Evolutionary conservation across 2,797 vertebrate species (phyloP), one percentile per base, ranked within the genome.

Genomic region (Pitangus sulphuratus): DNA sequence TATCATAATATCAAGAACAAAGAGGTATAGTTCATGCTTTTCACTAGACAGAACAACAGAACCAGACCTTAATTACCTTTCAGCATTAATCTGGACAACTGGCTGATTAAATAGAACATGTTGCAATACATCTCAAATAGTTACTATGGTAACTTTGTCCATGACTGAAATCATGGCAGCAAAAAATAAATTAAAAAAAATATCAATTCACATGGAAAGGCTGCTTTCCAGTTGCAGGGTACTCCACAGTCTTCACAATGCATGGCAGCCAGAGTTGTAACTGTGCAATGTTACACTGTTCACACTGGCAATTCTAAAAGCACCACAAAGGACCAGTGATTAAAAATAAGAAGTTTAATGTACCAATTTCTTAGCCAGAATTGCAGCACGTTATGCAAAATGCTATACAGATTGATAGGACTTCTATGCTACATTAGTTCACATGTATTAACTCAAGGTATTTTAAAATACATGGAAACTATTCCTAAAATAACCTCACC

Each of bases 81-180:
- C 76, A 35, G 39, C 50, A 71, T 75, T 69, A 86, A 93, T 69
- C 78, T 69, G 50, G 83, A 81, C n/a, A 90, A 84, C 42, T 78
- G 53, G 37, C 16, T 91, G 57, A 91, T 84, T 91, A 84, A 93
- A 82, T 26, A 87, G 74, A 93, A 58, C 76, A 65, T 56, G 70
- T 26, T 81, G 44, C 31, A 90, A 90, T 37, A 86, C 31, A 84
- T 51, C 75, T 82, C 54, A 64, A 87, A 71, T 5, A 94, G 79
- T 91, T 93, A 87, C 88, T 83, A 75, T 44, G 92, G 93, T 68
- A 93, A 95, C 85, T 92, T 86, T 54, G 50, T 47, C 62, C 65
- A 75, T 6, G n/a, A 89, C 65, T 58, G 68, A 88, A 91, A 57
- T 48, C 53, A 89, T 42, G 91, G 31, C 31, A 85, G n/a, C 8